phyloP scores from a whole-genome alignment of 2,113 vertebrate species.

The Cettia cetti region DNA sequence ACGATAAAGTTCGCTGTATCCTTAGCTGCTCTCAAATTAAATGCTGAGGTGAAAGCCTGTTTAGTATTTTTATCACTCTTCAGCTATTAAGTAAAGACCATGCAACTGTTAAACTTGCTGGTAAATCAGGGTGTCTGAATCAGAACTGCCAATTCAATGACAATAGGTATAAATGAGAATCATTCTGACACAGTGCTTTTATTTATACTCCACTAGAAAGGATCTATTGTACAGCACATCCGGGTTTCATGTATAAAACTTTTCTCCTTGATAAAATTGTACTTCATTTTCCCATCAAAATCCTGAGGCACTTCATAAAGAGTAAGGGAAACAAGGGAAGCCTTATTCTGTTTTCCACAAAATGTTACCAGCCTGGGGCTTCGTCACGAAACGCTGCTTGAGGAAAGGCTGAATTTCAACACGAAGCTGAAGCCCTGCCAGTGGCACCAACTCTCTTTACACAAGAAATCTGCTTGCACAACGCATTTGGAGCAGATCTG shows the following conservation, averaged over 20 bases:
- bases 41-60: background rate
- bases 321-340: constrained; percentile 42
- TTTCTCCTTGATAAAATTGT: constrained; percentile 39
- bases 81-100: background rate
- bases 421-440: constrained; percentile 9
- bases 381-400: background rate
- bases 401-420: constrained; percentile 26
- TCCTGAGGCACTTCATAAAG: constrained; percentile 41
- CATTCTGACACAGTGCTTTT: constrained; percentile 8
- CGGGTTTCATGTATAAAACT: background rate
- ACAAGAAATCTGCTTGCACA: constrained; percentile 17
- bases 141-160: background rate
- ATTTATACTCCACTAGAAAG: constrained; percentile 31
- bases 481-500: background rate
- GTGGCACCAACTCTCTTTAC: background rate
- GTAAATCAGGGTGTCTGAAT: background rate
- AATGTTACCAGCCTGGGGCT: constrained; percentile 20
- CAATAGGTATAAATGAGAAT: constrained; percentile 5
- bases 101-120: background rate
- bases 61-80: background rate
- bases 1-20: background rate
- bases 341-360: constrained; percentile 27
- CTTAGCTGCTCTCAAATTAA: background rate
- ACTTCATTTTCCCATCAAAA: constrained; percentile 48
- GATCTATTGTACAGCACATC: background rate